phyloP scores from a whole-genome alignment of 2,888 invertebrate species.

The Epinotia demarniana region DNA sequence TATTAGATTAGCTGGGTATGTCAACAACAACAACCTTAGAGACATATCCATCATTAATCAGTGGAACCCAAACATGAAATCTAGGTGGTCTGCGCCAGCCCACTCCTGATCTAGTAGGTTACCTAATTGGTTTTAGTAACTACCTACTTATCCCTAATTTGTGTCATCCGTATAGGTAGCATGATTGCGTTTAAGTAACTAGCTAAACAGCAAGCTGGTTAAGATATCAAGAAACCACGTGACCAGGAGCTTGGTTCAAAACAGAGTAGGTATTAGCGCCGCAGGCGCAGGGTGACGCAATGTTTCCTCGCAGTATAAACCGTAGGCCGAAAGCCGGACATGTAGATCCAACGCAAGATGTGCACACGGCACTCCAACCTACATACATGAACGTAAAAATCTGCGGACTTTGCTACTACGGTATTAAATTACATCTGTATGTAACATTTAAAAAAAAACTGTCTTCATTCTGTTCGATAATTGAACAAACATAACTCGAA shows the following conservation, averaged over 20 bases:
- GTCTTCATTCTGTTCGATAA: constrained; percentile 13
- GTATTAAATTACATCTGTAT: constrained; percentile 23
- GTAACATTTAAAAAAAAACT: constrained; percentile 20
- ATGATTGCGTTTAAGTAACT: too few species aligned
- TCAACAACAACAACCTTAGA: not conserved
- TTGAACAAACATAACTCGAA: constrained; percentile 21
- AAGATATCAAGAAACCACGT: constrained; percentile 48
- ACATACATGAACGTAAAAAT: constrained; percentile 75
- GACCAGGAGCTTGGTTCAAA: constrained; percentile 54
- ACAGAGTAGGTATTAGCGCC: constrained; percentile 53
- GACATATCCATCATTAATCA: not conserved
- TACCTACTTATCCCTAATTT: not conserved
- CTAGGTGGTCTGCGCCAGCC: constrained; percentile 50
- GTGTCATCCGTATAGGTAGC: not conserved
- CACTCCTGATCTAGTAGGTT: constrained; percentile 54
- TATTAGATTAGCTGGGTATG: not conserved
- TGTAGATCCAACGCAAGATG: constrained; percentile 68
- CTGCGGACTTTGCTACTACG: constrained; percentile 61
- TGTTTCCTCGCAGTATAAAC: constrained; percentile 65
- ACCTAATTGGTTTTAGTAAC: not conserved
- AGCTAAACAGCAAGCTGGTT: not conserved
- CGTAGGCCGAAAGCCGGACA: constrained; percentile 78
- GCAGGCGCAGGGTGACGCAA: constrained; percentile 68
- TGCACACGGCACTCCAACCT: constrained; percentile 82
- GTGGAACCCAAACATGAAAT: constrained; percentile 18